Evolutionary conservation across 53 echinoderm and acorn worm species (phyloP).

Genomic region (Echinarachnius parma): DNA sequence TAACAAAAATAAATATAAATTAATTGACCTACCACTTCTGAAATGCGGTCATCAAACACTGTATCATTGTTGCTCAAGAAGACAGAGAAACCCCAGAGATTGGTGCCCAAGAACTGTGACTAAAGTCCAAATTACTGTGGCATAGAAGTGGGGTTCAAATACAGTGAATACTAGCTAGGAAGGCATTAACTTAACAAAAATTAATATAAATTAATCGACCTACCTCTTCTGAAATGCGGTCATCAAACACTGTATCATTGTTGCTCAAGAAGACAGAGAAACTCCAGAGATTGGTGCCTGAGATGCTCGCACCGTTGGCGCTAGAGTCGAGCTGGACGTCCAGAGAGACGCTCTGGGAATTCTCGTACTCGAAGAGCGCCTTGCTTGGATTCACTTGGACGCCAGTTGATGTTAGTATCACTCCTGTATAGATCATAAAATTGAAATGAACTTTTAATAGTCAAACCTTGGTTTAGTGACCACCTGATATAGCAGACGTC

Average conservation of each 20-base stretch:
- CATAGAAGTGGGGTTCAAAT: too few species aligned
- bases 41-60: not conserved
- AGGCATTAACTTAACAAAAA: too few species aligned
- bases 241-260: conserved; percentile 19
- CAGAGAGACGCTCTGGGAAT: conserved; percentile 19
- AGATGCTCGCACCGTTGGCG: conserved; percentile 44
- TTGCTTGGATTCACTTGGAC: too few species aligned
- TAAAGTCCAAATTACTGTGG: too few species aligned
- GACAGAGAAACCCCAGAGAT: conserved; percentile 53
- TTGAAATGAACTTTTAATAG: too few species aligned
- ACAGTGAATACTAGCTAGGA: too few species aligned
- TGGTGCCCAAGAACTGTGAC: conserved; percentile 35
- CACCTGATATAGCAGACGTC: too few species aligned
- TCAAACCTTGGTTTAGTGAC: too few species aligned
- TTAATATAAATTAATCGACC: too few species aligned
- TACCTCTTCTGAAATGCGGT: not conserved
- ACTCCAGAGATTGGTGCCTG: conserved; percentile 48
- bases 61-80: conserved; percentile 42
- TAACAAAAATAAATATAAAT: too few species aligned
- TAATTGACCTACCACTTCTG: not conserved
- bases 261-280: conserved; percentile 47
- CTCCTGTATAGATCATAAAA: too few species aligned
- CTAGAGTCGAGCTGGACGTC: conserved; percentile 31
- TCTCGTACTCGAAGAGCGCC: conserved; percentile 19
- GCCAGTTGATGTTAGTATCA: too few species aligned